Conservation (phyloP, 2,113 vertebrate genomes). For the Nesogale talazaci region DNA sequence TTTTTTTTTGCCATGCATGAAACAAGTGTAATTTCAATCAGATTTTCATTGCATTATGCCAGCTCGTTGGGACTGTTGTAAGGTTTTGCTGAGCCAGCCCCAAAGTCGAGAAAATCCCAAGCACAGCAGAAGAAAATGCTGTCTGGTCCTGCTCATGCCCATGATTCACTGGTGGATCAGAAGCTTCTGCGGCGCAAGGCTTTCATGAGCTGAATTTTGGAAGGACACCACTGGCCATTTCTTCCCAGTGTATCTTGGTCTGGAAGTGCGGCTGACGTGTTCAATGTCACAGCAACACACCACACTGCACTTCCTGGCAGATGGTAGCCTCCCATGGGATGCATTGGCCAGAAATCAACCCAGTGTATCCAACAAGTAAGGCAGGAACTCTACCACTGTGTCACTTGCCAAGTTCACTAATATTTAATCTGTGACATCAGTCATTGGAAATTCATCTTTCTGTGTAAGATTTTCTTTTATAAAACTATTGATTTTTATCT, state of each 20-base stretch:
- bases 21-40: conserved; percentile 32
- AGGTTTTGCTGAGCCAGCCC: background rate
- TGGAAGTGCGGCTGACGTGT: background rate
- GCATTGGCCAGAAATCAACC: background rate
- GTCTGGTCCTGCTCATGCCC: background rate
- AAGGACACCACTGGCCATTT: background rate
- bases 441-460: conserved; percentile 48
- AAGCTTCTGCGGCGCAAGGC: background rate
- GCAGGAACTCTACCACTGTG: background rate
- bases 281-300: background rate
- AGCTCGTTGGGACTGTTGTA: conserved; percentile 25
- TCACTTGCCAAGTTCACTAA: conserved; percentile 9
- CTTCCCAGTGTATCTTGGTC: background rate
- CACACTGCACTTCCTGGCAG: background rate
- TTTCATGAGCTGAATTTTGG: background rate
- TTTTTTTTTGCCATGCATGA: background rate
- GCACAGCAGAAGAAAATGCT: background rate
- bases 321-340: background rate
- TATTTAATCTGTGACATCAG: conserved; percentile 41
- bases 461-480: conserved; percentile 23
- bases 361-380: background rate
- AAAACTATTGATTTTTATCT: conserved; percentile 19
- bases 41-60: background rate
- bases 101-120: background rate
- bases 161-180: background rate